Percentiles rank a stretch among this genome's conserved stretches.
These are phyloP conservation scores for Clarias gariepinus DNA, from an alignment of 2,113 vertebrate genomes.

Conservation along the genomic window DNA sequence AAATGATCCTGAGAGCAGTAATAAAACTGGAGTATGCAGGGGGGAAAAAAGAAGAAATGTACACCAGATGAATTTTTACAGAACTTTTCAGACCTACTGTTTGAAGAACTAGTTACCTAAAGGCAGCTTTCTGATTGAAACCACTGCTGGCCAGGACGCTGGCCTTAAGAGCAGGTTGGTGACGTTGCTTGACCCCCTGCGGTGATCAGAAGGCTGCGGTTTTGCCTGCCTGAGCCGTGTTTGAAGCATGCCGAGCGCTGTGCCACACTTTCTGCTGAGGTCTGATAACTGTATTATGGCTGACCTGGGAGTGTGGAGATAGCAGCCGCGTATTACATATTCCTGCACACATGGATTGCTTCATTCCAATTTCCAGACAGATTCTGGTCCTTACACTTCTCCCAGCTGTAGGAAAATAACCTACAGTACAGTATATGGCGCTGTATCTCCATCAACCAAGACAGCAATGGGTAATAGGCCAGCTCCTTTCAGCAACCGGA, in stretches of 20 bases:
- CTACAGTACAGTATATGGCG: not conserved
- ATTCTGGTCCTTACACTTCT: not conserved
- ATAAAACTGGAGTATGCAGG: not conserved
- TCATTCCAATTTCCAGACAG: not conserved
- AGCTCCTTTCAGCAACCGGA: not conserved
- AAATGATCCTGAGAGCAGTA: not conserved
- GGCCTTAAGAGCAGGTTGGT: not conserved
- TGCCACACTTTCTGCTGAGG: conserved; percentile 37
- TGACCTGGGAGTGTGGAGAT: conserved; percentile 39
- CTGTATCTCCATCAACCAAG: not conserved
- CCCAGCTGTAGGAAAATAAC: not conserved
- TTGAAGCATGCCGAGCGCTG: conserved; percentile 3
- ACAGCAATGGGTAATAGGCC: not conserved
- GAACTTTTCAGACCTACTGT: not conserved
- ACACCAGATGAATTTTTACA: not conserved
- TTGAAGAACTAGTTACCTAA: conserved; percentile 21
- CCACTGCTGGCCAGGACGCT: conserved; percentile 5
- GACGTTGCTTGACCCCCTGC: conserved; percentile 20
- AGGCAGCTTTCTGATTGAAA: not conserved
- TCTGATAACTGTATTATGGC: conserved; percentile 55
- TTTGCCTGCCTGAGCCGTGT: conserved; percentile 30
- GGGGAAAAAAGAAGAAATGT: not conserved
- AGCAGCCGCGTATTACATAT: conserved; percentile 18
- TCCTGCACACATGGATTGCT: not conserved
- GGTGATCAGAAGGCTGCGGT: conserved; percentile 27